phyloP scores from a whole-genome alignment of 2,113 vertebrate genomes.

The Danio rerio region DNA sequence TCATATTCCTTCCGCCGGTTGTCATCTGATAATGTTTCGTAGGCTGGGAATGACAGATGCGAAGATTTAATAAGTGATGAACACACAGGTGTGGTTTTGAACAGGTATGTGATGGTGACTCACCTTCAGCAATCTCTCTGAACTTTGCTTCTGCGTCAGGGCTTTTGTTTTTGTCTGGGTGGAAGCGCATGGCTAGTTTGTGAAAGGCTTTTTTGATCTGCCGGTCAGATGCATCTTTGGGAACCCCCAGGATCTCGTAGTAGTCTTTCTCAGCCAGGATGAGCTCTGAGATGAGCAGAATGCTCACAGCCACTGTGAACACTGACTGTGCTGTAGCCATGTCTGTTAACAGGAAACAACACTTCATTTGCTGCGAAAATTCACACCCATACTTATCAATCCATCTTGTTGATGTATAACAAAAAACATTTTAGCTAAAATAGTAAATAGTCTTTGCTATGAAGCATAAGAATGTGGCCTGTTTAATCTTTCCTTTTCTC shows the following conservation, averaged over 20 bases:
- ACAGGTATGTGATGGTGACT: constrained; percentile 18
- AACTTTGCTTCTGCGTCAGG: constrained; percentile 92
- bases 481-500: no score
- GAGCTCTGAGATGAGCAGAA: constrained; percentile 94
- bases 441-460: no score
- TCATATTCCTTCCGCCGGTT: constrained; percentile 89
- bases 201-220: constrained; percentile 98
- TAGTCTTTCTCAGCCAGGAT: constrained; percentile 91
- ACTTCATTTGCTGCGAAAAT: not conserved
- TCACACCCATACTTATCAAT: no score
- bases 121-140: constrained; percentile 95
- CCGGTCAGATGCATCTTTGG: constrained; percentile 89
- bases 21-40: constrained; percentile 92
- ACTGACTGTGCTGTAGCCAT: constrained; percentile 89
- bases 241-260: constrained; percentile 93
- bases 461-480: no score
- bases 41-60: constrained; percentile 77
- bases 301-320: constrained; percentile 85
- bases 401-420: no score
- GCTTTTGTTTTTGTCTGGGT: constrained; percentile 95
- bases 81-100: not conserved
- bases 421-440: no score
- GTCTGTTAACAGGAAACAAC: constrained; percentile 58
- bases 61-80: not conserved
- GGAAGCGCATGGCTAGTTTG: constrained; percentile 93